Evolutionary conservation across 92 coral and sea anemone species (phyloP).

Genomic region (Porites divaricata): DNA sequence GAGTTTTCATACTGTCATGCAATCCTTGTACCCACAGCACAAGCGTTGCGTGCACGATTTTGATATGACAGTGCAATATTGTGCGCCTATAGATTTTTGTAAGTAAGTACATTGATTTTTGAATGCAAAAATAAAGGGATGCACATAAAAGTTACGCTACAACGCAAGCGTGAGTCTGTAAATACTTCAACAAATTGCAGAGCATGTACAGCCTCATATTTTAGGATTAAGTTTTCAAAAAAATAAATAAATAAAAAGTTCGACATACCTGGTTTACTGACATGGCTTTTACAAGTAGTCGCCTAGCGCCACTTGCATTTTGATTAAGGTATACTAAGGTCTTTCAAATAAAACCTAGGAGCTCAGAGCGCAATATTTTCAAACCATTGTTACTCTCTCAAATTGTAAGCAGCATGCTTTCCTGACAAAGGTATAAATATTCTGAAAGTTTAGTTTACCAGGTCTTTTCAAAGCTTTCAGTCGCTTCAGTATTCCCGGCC

Average conservation of each 20-base stretch:
- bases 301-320: not conserved
- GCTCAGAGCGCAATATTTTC: not conserved
- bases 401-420: not conserved
- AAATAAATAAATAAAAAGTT: not conserved
- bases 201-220: not conserved
- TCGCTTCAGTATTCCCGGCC: not conserved
- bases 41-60: no score
- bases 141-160: not conserved
- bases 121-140: not conserved
- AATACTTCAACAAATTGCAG: not conserved
- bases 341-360: not conserved
- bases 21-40: not conserved
- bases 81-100: no score
- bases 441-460: not conserved
- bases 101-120: no score
- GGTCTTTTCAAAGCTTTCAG: not conserved
- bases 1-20: conserved; percentile 1
- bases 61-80: no score
- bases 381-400: not conserved
- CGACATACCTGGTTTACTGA: conserved; percentile 28
- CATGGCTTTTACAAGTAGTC: not conserved
- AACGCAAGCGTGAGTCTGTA: not conserved
- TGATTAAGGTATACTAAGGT: not conserved
- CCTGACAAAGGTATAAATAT: not conserved
- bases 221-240: not conserved